Evolutionary conservation across 2,797 vertebrate genomes (phyloP), one percentile per base, ranked within the genome.

Genomic region (Eutrigla gurnardus): DNA sequence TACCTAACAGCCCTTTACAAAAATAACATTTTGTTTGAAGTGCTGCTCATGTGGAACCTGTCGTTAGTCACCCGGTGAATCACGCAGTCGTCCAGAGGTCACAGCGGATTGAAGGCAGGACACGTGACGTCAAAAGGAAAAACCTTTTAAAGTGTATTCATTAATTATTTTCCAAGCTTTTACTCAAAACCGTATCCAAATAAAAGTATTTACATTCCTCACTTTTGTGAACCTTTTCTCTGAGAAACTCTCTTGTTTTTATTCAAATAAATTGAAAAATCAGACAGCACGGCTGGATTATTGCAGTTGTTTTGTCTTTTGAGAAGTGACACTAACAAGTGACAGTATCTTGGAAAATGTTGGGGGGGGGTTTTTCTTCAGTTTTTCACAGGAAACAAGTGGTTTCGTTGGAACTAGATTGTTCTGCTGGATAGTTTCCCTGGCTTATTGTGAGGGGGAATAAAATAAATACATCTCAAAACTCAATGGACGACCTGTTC

Each of bases 41-140:
- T 73, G 81, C 77, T 82, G 62, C 75, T 84, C 73, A 6, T 85
- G 85, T 59, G 25, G 8, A 25, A 58, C 46, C 75, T 18, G 4
- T 82, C 75, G 68, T 88, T 82, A 81, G 77, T 91, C 86, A 87
- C 69, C 1, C 25, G 42, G 55, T 90, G 88, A 90, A 61, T 90
- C 88, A 88, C 60, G 5, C 54, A 75, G 43, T 58, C 60, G 33
- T 40, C 57, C 49, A 15, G 52, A 63, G 75, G 81, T 86, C 64
- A 45, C 13, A 77, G 9, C 57, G 25, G 47, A 72, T 47, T 50
- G 52, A 59, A 69, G 12, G 32, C 13, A 55, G 49, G 11, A 71
- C 18, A n/a, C 55, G 25, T 54, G 54, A 73, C 1, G 37, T 7
- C 53, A 25, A 25, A 80, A 43, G 25, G 25, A 37, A 40, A 2